Evolutionary conservation across 2,888 invertebrate genomes (phyloP), one percentile per base, ranked within the genome.

Genomic region (Bibio marci): DNA sequence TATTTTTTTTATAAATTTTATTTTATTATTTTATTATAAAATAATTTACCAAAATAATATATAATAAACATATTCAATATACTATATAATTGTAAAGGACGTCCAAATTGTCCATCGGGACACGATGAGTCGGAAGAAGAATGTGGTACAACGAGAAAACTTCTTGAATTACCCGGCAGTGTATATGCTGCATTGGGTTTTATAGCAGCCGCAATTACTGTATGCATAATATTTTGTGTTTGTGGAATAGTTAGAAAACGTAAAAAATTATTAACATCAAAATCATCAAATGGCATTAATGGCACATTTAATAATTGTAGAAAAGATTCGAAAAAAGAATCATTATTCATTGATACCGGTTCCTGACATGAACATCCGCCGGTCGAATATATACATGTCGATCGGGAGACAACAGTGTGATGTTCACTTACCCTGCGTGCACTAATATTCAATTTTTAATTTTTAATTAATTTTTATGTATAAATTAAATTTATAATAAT

Each of bases 391-490:
- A 87, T 87, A 59, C 85, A 86, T 66, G 82, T 87, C 68, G 87
- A 88, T 68, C 79, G 86, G 62, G 87, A 87, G 69, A 87, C 87
- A 60, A 87, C 87, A 54, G 87, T 88, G 71, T 83, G 77, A 80
- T 62, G 62, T 57, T 22, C 8, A n/a, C n/a, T n/a, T n/a, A n/a
- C n/a, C n/a, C n/a, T n/a, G n/a, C n/a, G n/a, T n/a, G n/a, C n/a
- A n/a, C n/a, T n/a, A n/a, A n/a, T n/a, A n/a, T n/a, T n/a, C n/a
- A n/a, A n/a, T n/a, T n/a, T n/a, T n/a, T n/a, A n/a, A n/a, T n/a
- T n/a, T n/a, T n/a, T n/a, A n/a, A n/a, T n/a, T n/a, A n/a, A n/a
- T n/a, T n/a, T n/a, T n/a, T n/a, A n/a, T n/a, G n/a, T n/a, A n/a
- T n/a, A n/a, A n/a, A n/a, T n/a, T n/a, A n/a, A n/a, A n/a, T n/a